phyloP scores from a whole-genome alignment of 1,140 invertebrate species.

The Oreohelix idahoensis region DNA sequence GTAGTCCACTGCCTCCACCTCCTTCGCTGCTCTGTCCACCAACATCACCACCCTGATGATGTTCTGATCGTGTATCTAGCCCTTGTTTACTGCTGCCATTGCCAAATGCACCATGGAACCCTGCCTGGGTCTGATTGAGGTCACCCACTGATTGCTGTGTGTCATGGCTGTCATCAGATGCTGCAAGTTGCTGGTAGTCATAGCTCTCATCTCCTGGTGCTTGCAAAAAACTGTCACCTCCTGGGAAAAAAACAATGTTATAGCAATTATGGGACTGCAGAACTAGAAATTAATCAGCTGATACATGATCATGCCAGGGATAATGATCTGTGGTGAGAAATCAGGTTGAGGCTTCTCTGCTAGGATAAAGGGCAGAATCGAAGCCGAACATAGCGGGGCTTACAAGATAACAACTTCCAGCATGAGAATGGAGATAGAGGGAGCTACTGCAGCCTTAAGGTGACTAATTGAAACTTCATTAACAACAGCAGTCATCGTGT shows the following conservation, averaged over 20 bases:
- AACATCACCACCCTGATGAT: background rate
- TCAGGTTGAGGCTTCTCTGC: too few relatives aligned
- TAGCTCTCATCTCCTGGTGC: conserved; percentile 35
- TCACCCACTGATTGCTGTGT: conserved; percentile 26
- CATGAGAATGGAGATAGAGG: too few relatives aligned
- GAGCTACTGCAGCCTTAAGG: too few relatives aligned
- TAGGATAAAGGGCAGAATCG: too few relatives aligned
- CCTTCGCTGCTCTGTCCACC: background rate
- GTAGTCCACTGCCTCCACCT: conserved; percentile 12
- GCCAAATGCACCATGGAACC: conserved; percentile 35
- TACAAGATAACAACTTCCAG: too few relatives aligned
- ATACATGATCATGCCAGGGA: too few relatives aligned
- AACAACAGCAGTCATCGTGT: too few relatives aligned
- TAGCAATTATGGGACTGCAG: too few relatives aligned
- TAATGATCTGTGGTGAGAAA: too few relatives aligned
- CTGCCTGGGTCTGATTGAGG: conserved; percentile 2
- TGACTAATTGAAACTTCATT: too few relatives aligned
- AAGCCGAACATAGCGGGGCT: too few relatives aligned
- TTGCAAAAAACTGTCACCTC: conserved; percentile 34
- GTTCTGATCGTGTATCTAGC: background rate
- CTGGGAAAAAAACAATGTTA: background rate
- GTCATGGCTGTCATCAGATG: conserved; percentile 39
- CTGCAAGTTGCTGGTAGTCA: conserved; percentile 36
- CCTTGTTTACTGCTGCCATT: conserved; percentile 24
- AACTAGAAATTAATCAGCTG: too few relatives aligned